phyloP scores from a whole-genome alignment of 2,113 vertebrate species.

The Macroglossus sobrinus region DNA sequence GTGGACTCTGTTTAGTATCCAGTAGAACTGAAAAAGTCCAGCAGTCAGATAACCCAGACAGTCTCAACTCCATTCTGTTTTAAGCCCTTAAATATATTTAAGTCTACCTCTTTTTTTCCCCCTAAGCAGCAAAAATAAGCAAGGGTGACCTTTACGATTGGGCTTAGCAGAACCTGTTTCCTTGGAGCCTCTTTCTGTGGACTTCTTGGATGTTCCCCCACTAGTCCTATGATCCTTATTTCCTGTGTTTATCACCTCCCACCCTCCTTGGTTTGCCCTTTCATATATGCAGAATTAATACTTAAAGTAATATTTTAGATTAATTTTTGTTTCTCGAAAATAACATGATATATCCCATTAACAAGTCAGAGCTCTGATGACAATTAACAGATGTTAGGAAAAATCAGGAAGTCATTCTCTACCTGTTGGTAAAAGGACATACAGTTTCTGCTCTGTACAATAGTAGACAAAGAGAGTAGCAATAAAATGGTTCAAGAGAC shows the following conservation, averaged over 20 bases:
- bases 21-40: neutral
- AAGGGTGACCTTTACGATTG: slow-evolving; percentile 46
- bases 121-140: slow-evolving; percentile 43
- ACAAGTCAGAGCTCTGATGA: neutral
- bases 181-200: neutral
- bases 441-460: neutral
- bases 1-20: slow-evolving; percentile 31
- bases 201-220: neutral
- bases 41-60: slow-evolving; percentile 8
- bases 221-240: neutral
- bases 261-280: neutral
- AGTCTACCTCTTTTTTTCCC: slow-evolving; percentile 33
- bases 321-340: slow-evolving; percentile 33
- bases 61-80: slow-evolving; percentile 56
- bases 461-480: neutral
- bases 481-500: neutral
- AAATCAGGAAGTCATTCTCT: neutral
- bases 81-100: slow-evolving; percentile 39
- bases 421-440: neutral
- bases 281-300: neutral
- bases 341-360: neutral
- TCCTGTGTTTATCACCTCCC: neutral
- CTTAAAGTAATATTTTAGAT: neutral
- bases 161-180: neutral
- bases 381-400: neutral